These are phyloP conservation scores for Chaetogeoica ovagalla DNA, from an alignment of 2,888 invertebrate genomes.

Conservation along the genomic window DNA sequence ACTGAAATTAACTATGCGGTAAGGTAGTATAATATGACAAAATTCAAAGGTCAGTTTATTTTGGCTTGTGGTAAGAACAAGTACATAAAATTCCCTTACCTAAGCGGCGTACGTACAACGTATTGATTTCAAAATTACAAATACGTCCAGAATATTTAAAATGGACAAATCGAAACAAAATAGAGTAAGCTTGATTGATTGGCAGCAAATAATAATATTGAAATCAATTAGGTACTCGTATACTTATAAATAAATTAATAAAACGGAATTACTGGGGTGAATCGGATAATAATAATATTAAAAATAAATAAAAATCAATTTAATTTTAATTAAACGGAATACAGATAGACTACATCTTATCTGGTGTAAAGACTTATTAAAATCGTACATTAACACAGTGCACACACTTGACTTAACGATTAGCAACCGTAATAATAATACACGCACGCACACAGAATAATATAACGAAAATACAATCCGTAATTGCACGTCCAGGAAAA, in stretches of 20 bases:
- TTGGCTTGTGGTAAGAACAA: too few species aligned
- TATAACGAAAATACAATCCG: neutral
- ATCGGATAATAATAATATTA: neutral
- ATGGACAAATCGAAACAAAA: too few species aligned
- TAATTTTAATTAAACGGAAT: neutral
- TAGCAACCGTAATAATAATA: too few species aligned
- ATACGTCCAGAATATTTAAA: too few species aligned
- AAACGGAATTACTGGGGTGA: neutral
- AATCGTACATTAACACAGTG: too few species aligned
- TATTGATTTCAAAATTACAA: too few species aligned
- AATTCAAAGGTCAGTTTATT: too few species aligned
- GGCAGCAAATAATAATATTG: neutral
- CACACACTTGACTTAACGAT: too few species aligned
- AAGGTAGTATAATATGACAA: too few species aligned
- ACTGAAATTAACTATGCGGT: too few species aligned
- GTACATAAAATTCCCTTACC: too few species aligned
- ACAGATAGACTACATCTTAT: neutral
- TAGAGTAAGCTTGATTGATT: neutral
- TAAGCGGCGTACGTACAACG: too few species aligned
- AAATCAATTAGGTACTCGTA: neutral
- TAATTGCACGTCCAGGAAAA: neutral
- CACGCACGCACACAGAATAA: neutral
- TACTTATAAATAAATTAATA: conserved; percentile 3
- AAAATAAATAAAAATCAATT: neutral
- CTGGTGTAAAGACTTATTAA: neutral